Evolutionary conservation across 2,113 vertebrate species (phyloP).

Genomic region (Carassius auratus): DNA sequence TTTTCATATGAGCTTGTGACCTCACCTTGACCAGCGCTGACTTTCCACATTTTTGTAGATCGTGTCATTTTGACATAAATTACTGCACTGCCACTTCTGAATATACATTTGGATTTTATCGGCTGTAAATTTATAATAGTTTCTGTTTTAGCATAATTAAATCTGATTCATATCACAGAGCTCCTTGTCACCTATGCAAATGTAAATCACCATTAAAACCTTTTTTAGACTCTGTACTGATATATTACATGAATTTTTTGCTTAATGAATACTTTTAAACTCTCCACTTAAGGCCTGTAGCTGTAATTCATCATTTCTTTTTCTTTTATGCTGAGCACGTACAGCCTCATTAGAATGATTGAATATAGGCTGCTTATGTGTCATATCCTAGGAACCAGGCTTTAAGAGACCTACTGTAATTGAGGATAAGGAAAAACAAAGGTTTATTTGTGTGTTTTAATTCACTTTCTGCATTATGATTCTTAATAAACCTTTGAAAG

Average conservation of each 20-base stretch:
- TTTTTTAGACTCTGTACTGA: neutral
- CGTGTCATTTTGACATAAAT: neutral
- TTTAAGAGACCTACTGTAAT: neutral
- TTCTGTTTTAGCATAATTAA: constrained; percentile 36
- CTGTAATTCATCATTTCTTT: constrained; percentile 8
- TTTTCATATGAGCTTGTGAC: constrained; percentile 23
- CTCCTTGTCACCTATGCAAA: constrained; percentile 7
- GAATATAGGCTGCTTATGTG: constrained; percentile 1
- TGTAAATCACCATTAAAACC: constrained; percentile 13
- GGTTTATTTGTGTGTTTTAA: neutral
- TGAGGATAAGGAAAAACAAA: neutral
- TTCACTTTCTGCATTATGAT: neutral
- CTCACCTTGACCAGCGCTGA: constrained; percentile 35
- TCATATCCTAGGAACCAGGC: neutral
- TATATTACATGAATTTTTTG: neutral
- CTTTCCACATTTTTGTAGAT: neutral
- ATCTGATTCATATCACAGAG: constrained; percentile 30
- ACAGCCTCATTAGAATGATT: constrained; percentile 19
- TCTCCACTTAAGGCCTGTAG: constrained; percentile 14
- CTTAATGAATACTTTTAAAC: constrained; percentile 31
- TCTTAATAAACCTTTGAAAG: no score
- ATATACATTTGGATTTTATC: constrained; percentile 13
- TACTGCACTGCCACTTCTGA: neutral
- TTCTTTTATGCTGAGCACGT: neutral
- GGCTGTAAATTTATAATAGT: neutral